A percentile compares a stretch with the other conserved stretches of the same genome.
Conservation (phyloP, 2,797 vertebrate species). For the Spheniscus humboldti region DNA sequence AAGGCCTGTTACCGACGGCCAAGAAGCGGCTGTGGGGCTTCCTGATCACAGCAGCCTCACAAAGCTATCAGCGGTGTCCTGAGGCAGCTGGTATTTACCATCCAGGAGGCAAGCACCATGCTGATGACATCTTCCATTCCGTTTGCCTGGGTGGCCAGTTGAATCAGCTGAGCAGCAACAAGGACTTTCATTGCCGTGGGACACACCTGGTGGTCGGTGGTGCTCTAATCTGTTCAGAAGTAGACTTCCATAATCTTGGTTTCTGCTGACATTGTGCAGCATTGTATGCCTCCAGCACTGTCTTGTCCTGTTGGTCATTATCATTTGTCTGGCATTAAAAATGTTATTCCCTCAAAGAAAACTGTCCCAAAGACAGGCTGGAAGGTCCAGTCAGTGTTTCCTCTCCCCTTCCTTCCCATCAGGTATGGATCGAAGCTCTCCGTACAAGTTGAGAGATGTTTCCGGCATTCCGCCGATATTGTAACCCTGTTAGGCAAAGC, state of each 20-base stretch:
- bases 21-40: neutral
- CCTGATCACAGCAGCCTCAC: neutral
- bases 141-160: neutral
- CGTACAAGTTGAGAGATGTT: neutral
- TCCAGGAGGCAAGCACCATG: neutral
- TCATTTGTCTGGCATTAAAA: neutral
- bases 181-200: neutral
- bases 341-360: neutral
- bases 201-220: fast-evolving
- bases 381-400: neutral
- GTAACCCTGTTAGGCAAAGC: neutral
- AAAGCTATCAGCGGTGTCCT: neutral
- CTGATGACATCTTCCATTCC: neutral
- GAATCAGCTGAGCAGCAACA: neutral
- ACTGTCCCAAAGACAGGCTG: neutral
- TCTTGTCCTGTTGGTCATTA: neutral
- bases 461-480: neutral
- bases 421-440: neutral
- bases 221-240: neutral
- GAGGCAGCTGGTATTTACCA: neutral
- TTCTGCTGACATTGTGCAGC: neutral
- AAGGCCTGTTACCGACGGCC: neutral
- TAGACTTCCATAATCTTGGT: neutral
- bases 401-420: neutral
- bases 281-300: neutral